phyloP scores from a whole-genome alignment of 23 tunicate genomes.

The Trididemnum clinides region DNA sequence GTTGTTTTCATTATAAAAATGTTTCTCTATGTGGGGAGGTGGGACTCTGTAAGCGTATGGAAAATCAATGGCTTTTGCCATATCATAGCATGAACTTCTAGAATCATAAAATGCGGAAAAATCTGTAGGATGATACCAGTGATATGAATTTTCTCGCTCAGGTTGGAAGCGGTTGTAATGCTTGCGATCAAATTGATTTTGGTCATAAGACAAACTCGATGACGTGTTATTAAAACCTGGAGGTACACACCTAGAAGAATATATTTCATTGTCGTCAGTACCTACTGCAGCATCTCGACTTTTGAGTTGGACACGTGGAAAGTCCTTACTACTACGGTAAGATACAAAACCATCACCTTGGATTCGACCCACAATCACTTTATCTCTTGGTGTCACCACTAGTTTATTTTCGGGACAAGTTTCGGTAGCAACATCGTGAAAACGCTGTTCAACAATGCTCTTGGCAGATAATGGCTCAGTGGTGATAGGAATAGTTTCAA shows the following conservation, averaged over 20 bases:
- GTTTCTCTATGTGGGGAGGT: no score
- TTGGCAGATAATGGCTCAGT: neutral
- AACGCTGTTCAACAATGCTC: no score
- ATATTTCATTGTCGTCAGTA: neutral
- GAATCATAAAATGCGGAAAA: neutral
- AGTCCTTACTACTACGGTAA: neutral
- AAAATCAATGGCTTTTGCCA: no score
- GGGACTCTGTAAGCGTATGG: no score
- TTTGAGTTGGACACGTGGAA: neutral
- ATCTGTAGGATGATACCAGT: neutral
- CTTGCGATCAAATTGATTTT: neutral
- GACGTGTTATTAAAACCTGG: no score
- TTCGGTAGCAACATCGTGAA: constrained; percentile 44
- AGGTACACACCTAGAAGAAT: neutral
- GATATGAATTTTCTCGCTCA: neutral
- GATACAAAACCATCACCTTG: neutral
- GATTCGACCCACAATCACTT: neutral
- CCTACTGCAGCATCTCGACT: neutral
- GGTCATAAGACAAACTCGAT: no score
- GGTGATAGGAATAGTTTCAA: neutral
- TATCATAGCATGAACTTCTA: neutral
- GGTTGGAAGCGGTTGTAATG: neutral
- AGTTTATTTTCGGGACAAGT: constrained; percentile 25
- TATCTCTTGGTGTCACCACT: constrained; percentile 10
- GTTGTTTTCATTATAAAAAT: no score